These are phyloP conservation scores for Menidia beryllina DNA, from an alignment of 2,113 vertebrate genomes.

Conservation along the genomic window DNA sequence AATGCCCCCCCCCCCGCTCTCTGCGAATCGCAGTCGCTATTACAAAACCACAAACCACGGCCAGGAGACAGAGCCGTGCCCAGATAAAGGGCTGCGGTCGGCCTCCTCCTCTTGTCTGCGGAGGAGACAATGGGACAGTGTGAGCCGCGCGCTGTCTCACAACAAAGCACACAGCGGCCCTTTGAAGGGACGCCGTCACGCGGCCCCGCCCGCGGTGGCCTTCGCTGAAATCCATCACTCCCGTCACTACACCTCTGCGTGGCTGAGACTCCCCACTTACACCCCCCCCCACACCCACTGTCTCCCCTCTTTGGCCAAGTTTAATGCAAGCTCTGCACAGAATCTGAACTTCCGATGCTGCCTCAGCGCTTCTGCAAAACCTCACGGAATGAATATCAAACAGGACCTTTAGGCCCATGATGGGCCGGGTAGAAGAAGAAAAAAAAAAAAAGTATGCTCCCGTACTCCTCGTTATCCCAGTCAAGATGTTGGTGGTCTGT, in stretches of 20 bases:
- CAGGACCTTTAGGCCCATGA: not conserved
- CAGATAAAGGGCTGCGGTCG: slow-evolving; percentile 69
- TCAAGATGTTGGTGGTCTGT: too few species aligned
- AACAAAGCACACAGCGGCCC: slow-evolving; percentile 77
- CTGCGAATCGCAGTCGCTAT: slow-evolving; percentile 38
- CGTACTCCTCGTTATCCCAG: too few species aligned
- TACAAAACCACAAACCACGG: slow-evolving; percentile 48
- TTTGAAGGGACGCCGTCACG: slow-evolving; percentile 72
- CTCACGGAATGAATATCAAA: not conserved
- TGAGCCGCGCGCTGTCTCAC: slow-evolving; percentile 69
- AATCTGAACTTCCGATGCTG: not conserved
- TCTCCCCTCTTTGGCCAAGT: slow-evolving; percentile 3
- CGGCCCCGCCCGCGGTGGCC: slow-evolving; percentile 53
- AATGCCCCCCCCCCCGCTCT: slow-evolving; percentile 29
- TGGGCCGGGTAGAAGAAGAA: too few species aligned
- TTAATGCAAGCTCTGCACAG: not conserved
- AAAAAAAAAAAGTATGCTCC: not conserved
- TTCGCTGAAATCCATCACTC: slow-evolving; percentile 58
- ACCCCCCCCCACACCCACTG: too few species aligned
- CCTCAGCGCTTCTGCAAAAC: not conserved
- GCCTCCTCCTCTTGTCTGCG: slow-evolving; percentile 66
- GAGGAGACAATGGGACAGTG: slow-evolving; percentile 76
- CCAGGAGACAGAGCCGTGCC: slow-evolving; percentile 30
- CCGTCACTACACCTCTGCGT: slow-evolving; percentile 38
- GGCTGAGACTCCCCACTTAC: slow-evolving; percentile 21